phyloP scores from a whole-genome alignment of 2,797 vertebrate species.

The Eupleurogrammus muticus region DNA sequence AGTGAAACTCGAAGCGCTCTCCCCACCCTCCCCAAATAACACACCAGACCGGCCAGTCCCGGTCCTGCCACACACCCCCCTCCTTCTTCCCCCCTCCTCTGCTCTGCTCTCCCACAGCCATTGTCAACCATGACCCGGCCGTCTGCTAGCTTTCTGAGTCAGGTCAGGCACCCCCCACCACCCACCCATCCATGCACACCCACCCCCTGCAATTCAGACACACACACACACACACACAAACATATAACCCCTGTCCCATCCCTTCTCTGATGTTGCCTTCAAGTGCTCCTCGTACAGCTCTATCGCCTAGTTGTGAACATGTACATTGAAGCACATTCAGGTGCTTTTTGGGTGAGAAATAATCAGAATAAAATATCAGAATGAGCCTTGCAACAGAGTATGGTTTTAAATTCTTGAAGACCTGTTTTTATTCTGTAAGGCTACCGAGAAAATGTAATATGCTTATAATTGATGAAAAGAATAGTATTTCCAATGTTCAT shows the following conservation, averaged over 20 bases:
- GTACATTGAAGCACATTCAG: constrained; percentile 3
- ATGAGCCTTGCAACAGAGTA: background rate
- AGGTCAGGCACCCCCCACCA: constrained; percentile 50
- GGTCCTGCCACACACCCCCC: constrained; percentile 12
- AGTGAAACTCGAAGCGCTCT: constrained; percentile 71
- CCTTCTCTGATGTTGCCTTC: constrained; percentile 54
- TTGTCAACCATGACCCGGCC: constrained; percentile 71
- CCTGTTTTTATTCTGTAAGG: constrained; percentile 1
- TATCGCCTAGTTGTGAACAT: background rate
- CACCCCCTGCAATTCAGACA: constrained; percentile 40
- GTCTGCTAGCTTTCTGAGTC: constrained; percentile 74
- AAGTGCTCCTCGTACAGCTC: constrained; percentile 20
- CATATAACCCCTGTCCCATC: constrained; percentile 49
- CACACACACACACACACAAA: constrained; percentile 26
- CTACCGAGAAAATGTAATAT: background rate
- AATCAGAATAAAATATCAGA: no score
- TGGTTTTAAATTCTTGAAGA: background rate
- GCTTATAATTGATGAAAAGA: background rate
- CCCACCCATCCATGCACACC: constrained; percentile 31
- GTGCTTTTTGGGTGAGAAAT: background rate
- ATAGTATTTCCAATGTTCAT: background rate
- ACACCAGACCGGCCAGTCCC: constrained; percentile 57
- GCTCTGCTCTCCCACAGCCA: constrained; percentile 63
- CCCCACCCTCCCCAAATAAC: constrained; percentile 65
- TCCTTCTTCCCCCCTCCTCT: constrained; percentile 24